Base-by-base conservation (phyloP, 2,797 vertebrate genomes). In the Aldrovandia affinis region DNA sequence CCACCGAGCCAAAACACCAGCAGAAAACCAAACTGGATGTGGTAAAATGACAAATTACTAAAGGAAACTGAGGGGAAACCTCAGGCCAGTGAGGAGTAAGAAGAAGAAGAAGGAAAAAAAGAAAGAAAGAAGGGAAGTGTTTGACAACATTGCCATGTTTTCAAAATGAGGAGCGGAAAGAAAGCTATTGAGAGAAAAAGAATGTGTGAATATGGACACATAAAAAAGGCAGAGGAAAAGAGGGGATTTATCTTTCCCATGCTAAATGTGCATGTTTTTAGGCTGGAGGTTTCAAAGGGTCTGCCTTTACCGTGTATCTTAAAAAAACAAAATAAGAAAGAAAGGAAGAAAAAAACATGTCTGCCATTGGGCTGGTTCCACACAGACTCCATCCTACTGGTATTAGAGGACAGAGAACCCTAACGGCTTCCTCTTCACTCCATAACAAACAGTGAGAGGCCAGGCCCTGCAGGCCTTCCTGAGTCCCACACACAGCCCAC, bases 11-110 rank as follows among this genome's bases (percentile, higher is more conserved):
- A 93, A 93, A 89, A 93, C 92, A 92, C 92, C 91, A 89, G 92
- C 91, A 91, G 92, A 92, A 94, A 94, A 95, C 94, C 95, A 93
- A 93, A 94, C 92, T 96, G 95, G 94, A 96, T 96, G 95, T 96
- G 95, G 95, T 95, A 93, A 95, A 91, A 94, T 94, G 94, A 95
- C 94, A 95, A 95, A 95, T 95, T 95, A 95, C 93, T 93, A 91
- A 93, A 94, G 93, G 94, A 95, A 96, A 94, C 91, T 90, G 93
- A 86, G 83, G 84, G 89, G 90, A 93, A 93, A 95, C 93, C 92
- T 93, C 93, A 93, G 91, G 88, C 78, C 52, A 59, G 79, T 25
- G 59, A 28, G 59, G 80, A 30, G 42, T 55, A 63, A 78, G 70
- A 61, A 54, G 54, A 54, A 10, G 65, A 30, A 36, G n/a, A 52